A percentile compares a stretch with the other conserved stretches of the same genome.
These are phyloP conservation scores for Agrochola litura DNA, from an alignment of 2,888 invertebrate species.

Conservation along the genomic window DNA sequence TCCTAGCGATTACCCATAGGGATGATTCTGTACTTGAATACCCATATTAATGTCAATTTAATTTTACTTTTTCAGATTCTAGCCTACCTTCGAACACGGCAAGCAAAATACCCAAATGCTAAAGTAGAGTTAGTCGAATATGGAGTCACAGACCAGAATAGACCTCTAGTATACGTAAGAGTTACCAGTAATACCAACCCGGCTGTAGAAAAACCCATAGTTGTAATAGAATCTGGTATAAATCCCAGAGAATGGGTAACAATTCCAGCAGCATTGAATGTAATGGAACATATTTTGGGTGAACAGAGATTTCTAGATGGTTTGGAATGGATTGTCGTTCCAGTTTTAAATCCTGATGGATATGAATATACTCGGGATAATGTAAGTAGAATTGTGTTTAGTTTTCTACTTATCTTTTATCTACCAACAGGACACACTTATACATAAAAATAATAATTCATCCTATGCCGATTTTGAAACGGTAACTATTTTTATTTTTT, in stretches of 20 bases:
- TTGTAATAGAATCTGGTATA: conserved; percentile 91
- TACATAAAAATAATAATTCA: not conserved
- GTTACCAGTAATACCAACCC: conserved; percentile 79
- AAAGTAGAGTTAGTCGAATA: conserved; percentile 73
- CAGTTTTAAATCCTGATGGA: conserved; percentile 93
- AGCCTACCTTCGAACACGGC: conserved; percentile 71
- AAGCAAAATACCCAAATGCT: conserved; percentile 68
- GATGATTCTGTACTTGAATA: not conserved
- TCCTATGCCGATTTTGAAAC: too few species aligned
- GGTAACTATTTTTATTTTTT: too few species aligned
- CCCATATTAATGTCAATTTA: not conserved
- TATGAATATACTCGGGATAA: conserved; percentile 92
- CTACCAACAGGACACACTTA: not conserved
- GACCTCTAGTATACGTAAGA: conserved; percentile 85
- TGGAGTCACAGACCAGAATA: conserved; percentile 75
- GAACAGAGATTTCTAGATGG: conserved; percentile 86
- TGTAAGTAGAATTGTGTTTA: conserved; percentile 77
- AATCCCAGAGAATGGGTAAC: conserved; percentile 94
- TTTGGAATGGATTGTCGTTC: conserved; percentile 93
- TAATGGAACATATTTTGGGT: conserved; percentile 91
- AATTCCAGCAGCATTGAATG: conserved; percentile 91
- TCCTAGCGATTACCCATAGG: not conserved
- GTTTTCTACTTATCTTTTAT: not conserved
- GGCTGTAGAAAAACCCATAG: conserved; percentile 83
- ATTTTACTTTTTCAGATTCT: conserved; percentile 77